A percentile compares a stretch with the other conserved stretches of the same genome.
phyloP scores from a whole-genome alignment of 1,140 invertebrate species.

The Drosophila pseudoobscura region DNA sequence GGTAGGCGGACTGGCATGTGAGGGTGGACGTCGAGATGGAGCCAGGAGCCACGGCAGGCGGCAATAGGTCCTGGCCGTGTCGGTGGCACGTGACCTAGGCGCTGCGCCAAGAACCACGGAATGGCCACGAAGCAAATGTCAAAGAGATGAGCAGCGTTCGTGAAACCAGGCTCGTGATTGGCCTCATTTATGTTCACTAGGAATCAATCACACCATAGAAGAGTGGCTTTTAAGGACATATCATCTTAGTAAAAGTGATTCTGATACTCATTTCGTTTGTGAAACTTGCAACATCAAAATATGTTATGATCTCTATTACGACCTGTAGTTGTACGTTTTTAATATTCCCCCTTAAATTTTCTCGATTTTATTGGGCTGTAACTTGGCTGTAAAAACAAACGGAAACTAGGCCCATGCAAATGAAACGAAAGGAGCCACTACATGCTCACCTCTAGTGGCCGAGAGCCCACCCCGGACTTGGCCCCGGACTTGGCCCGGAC shows the following conservation, averaged over 20 bases:
- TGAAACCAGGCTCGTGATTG: background rate
- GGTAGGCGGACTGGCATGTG: background rate
- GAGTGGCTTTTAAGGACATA: too few relatives aligned
- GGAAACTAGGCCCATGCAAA: conserved; percentile 25
- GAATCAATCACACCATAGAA: too few relatives aligned
- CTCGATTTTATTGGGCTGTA: conserved; percentile 5
- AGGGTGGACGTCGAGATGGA: background rate
- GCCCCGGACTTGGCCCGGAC: conserved; percentile 2
- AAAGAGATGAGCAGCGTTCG: conserved; percentile 27
- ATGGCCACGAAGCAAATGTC: background rate
- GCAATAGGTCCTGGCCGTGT: conserved; percentile 34
- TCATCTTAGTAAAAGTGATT: too few relatives aligned
- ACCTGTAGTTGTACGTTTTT: too few relatives aligned
- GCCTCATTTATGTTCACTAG: too few relatives aligned
- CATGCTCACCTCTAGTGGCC: conserved; percentile 42
- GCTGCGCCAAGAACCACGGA: conserved; percentile 40
- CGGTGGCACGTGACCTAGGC: conserved; percentile 61
- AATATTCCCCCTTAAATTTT: too few relatives aligned
- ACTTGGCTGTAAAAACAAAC: background rate
- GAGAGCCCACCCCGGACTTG: conserved; percentile 2
- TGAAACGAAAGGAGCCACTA: conserved; percentile 24
- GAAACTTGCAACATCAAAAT: too few relatives aligned
- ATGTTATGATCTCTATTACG: too few relatives aligned
- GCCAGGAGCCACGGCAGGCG: background rate
- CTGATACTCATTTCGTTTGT: too few relatives aligned